Evolutionary conservation across 2,113 vertebrate genomes (phyloP), one percentile per base, ranked within the genome.

Genomic region (Syngnathus typhle): DNA sequence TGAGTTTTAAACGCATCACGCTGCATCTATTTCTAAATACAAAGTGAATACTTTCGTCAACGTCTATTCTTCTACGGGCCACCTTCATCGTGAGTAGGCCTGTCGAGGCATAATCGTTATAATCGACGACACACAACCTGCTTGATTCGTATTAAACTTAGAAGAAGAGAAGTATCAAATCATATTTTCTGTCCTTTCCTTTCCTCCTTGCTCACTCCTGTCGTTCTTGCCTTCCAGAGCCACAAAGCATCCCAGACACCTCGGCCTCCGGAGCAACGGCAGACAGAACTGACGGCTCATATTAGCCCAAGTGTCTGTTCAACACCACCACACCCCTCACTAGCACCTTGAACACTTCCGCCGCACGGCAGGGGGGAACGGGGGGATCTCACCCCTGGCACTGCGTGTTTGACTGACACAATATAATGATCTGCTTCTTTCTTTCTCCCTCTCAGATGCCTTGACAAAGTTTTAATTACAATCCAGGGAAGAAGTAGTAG

Each of bases 241-340:
- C 76, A 79, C 85, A 83, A 87, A 83, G 85, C 80, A 89, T 87
- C 83, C 67, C 61, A 60, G 60, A 84, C 88, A 89, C 87, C 82
- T 87, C 81, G 41, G 69, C 67, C 72, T 77, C 75, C 72, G 61
- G 65, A 81, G 82, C 75, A 70, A 73, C 74, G 65, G 82, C 59
- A 46, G 87, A 83, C 78, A 75, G 78, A 87, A 74, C 68, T 90
- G 88, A 89, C 88, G 46, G 75, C 79, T 87, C 74, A 63, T 70
- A 90, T 90, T 89, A 90, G 87, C 70, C 62, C 70, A 85, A 84
- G 83, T 82, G 88, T 81, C 89, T 76, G 79, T 85, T 76, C 46
- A 11, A 54, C 79, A 71, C 76, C 80, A 71, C 84, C 83, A 86
- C 88, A 90, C 89, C 84, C 73, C 65, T 77, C 67, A 46, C 64